phyloP scores from a whole-genome alignment of 2,113 vertebrate genomes.

The Pseudopodoces humilis region DNA sequence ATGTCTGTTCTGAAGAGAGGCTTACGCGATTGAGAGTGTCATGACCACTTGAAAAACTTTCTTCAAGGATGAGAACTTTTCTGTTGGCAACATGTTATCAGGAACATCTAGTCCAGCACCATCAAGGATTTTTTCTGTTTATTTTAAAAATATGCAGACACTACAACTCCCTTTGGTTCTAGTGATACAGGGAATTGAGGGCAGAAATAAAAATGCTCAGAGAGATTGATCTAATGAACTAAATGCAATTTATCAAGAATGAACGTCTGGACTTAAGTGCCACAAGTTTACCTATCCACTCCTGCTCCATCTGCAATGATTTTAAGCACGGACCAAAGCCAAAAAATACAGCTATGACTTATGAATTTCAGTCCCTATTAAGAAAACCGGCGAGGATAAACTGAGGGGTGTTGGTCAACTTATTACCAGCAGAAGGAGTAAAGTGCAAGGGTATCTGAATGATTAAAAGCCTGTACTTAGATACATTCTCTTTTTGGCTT shows the following conservation, averaged over 20 bases:
- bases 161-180: constrained; percentile 30
- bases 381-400: background rate
- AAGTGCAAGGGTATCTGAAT: background rate
- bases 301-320: background rate
- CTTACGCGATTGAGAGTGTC: constrained; percentile 51
- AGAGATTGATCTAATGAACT: background rate
- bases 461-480: background rate
- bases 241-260: background rate
- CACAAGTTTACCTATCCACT: constrained; percentile 19
- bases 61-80: constrained; percentile 67
- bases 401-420: background rate
- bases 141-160: constrained; percentile 62
- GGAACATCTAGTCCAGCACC: constrained; percentile 62
- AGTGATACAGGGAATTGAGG: constrained; percentile 21
- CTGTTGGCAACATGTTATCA: constrained; percentile 62
- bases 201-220: background rate
- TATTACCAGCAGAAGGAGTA: background rate
- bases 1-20: constrained; percentile 51
- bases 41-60: constrained; percentile 66
- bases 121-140: constrained; percentile 66
- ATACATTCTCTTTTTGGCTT: background rate
- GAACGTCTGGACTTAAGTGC: background rate
- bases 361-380: background rate
- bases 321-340: background rate
- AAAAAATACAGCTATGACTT: background rate